Percentiles rank a stretch among this genome's conserved stretches.
phyloP scores from a whole-genome alignment of 1,140 invertebrate genomes.

The Eupristina koningsbergeri region DNA sequence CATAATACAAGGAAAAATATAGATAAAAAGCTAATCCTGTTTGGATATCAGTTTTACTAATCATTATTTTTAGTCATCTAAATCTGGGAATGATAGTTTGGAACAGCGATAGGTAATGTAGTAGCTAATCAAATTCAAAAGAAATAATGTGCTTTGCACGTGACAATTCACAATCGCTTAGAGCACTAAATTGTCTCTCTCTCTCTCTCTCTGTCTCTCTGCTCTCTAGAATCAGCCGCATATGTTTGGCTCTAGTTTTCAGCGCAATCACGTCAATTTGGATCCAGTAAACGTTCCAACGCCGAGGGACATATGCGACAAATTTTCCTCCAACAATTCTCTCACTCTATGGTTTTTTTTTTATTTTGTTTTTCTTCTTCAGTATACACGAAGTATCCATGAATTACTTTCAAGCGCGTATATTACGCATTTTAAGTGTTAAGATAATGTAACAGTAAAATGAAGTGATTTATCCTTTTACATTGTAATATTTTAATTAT shows the following conservation, averaged over 20 bases:
- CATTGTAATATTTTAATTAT: too few species aligned
- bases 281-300: not conserved
- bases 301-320: not conserved
- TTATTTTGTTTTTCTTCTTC: not conserved
- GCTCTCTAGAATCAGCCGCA: not conserved
- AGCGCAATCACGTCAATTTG: slow-evolving; percentile 27
- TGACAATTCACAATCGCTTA: not conserved
- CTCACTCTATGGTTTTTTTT: not conserved
- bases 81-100: not conserved
- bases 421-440: too few species aligned
- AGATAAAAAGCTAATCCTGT: too few species aligned
- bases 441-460: too few species aligned
- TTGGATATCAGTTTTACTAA: not conserved
- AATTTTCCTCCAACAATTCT: not conserved
- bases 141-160: not conserved
- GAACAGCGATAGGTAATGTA: not conserved
- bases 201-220: not conserved
- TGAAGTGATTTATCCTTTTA: too few species aligned
- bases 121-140: not conserved
- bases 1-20: too few species aligned
- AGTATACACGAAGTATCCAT: too few species aligned
- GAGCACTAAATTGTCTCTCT: not conserved
- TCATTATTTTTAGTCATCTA: not conserved
- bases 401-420: too few species aligned
- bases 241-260: slow-evolving; percentile 2